Evolutionary conservation across 2,888 invertebrate species (phyloP), one percentile per base, ranked within the genome.

Genomic region (Xylota sylvarum): DNA sequence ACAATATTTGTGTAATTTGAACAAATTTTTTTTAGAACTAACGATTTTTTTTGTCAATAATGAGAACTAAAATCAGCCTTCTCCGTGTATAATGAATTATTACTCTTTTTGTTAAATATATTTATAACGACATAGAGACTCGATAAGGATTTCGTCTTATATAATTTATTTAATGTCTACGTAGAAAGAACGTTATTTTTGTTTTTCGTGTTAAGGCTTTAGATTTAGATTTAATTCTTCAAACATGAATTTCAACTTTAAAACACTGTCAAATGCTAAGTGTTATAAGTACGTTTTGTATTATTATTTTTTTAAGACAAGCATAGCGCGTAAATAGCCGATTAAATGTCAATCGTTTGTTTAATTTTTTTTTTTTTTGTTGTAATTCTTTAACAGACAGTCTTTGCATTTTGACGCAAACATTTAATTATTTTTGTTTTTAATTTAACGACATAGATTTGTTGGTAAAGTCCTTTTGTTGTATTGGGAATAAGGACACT

Each of bases 61-160:
- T 82, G 86, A 82, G 86, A 86, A 86, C 86, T 73, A 82, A 86
- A 86, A 82, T 86, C 86, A 86, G 86, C 82, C 86, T 86, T 86
- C 86, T 86, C 82, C 86, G 62, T 78, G 73, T 84, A 77, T 76
- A 76, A 86, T 77, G 67, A 72, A 77, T 79, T 74, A 56, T 81
- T 85, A 65, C 58, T 70, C 72, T 72, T 73, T 62, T 60, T 52
- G n/a, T 73, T 64, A 23, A 56, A 70, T 79, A 76, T 69, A 72
- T 62, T 77, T 85, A 81, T 76, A 85, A 85, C 85, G 85, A 85
- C 85, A 85, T 81, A 85, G 81, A 81, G 85, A 85, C 85, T 85
- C 85, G 85, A 81, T 85, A 85, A 65, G 48, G 79, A 69, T 74
- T 79, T 74, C 84, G 79, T 64, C 67, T 84, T 85, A 56, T 30